Percentiles rank a stretch among this genome's conserved stretches.
These are phyloP conservation scores for Tholera decimalis DNA, from an alignment of 2,888 invertebrate genomes.

Conservation along the genomic window DNA sequence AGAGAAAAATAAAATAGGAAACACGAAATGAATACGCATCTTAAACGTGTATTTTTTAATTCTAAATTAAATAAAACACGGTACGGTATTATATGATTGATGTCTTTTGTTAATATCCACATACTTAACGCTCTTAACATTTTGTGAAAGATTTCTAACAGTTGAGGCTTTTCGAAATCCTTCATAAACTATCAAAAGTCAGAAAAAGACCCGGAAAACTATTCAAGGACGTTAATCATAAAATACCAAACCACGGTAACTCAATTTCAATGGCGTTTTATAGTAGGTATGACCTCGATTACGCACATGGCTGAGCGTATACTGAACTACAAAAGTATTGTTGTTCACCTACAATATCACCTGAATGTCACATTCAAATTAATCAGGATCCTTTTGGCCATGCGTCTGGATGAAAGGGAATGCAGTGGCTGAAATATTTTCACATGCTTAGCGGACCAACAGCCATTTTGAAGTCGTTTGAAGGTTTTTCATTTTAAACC, in stretches of 20 bases:
- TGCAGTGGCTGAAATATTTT: not conserved
- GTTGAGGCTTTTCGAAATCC: too few relatives aligned
- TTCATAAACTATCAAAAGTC: too few relatives aligned
- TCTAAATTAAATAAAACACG: too few relatives aligned
- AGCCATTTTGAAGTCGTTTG: not conserved
- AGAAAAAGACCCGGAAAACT: conserved; percentile 27
- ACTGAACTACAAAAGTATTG: conserved; percentile 43
- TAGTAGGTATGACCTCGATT: conserved; percentile 76
- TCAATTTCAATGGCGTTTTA: conserved; percentile 83
- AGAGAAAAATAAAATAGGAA: not conserved
- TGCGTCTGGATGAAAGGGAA: conserved; percentile 4
- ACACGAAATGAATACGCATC: not conserved
- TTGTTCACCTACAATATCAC: conserved; percentile 24
- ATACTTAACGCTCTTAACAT: too few relatives aligned
- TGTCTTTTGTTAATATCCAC: too few relatives aligned
- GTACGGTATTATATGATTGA: too few relatives aligned
- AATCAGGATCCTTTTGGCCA: conserved; percentile 5
- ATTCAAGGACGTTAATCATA: conserved; percentile 43
- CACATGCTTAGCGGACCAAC: not conserved
- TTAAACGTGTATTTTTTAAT: not conserved
- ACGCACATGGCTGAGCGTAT: conserved; percentile 63
- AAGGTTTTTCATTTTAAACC: too few relatives aligned
- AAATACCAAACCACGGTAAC: conserved; percentile 68
- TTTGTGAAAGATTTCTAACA: too few relatives aligned
- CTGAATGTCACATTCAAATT: conserved; percentile 35